A percentile compares a stretch with the other conserved stretches of the same genome.
These are phyloP conservation scores for Caenorhabditis remanei DNA, from an alignment of 1,140 invertebrate genomes.

Conservation along the genomic window DNA sequence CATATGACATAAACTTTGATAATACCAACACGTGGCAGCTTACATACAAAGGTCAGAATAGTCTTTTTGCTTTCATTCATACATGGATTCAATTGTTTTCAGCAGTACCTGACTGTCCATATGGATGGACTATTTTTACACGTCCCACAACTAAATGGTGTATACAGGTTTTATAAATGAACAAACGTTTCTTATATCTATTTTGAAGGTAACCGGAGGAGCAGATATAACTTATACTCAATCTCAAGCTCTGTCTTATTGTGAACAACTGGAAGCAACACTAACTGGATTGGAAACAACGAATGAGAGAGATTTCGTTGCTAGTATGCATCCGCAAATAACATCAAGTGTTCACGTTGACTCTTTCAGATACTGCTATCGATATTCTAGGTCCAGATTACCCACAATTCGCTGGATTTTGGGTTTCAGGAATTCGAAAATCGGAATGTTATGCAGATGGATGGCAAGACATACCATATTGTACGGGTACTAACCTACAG, in stretches of 20 bases:
- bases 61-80: too few species aligned
- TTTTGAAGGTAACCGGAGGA: too few species aligned
- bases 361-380: too few species aligned
- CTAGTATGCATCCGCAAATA: not conserved
- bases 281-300: not conserved
- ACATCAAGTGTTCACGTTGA: too few species aligned
- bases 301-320: not conserved
- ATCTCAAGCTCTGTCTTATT: not conserved
- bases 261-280: not conserved
- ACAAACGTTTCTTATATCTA: too few species aligned
- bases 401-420: not conserved
- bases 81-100: not conserved
- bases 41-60: too few species aligned
- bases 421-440: not conserved
- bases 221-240: not conserved
- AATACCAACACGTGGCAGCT: too few species aligned
- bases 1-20: too few species aligned
- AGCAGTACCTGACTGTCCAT: not conserved
- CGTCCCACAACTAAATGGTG: conserved; percentile 3
- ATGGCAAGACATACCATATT: not conserved
- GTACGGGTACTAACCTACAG: not conserved
- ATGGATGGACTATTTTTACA: not conserved
- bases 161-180: not conserved
- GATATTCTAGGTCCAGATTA: not conserved
- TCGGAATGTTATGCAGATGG: not conserved